Evolutionary conservation across 2,888 invertebrate genomes (phyloP).

Genomic region (Coenonympha glycerion): DNA sequence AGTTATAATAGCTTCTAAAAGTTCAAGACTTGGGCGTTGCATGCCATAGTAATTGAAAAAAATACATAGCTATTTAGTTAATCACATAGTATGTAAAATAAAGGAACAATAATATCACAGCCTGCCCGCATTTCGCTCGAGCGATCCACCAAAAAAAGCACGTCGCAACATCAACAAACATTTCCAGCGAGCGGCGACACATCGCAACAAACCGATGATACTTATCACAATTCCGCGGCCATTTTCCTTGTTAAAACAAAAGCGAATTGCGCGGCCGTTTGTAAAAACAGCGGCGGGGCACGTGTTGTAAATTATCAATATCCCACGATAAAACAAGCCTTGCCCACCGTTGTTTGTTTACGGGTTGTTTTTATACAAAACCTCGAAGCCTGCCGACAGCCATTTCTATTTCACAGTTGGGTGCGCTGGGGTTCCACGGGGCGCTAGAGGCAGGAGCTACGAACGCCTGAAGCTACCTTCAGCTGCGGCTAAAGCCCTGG

Average conservation of each 20-base stretch:
- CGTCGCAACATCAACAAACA: slow-evolving; percentile 5
- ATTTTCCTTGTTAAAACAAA: slow-evolving; percentile 44
- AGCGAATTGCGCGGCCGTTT: slow-evolving; percentile 41
- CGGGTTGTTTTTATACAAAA: slow-evolving; percentile 58
- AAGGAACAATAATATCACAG: neutral
- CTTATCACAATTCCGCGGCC: slow-evolving; percentile 28
- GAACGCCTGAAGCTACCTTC: neutral
- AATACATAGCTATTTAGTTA: neutral
- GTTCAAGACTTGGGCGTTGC: too few species aligned
- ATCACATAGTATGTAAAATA: neutral
- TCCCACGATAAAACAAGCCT: slow-evolving; percentile 73
- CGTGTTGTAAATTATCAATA: slow-evolving; percentile 69
- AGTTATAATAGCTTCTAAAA: too few species aligned
- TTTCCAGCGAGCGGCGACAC: neutral
- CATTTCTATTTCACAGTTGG: slow-evolving; percentile 29
- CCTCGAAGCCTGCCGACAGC: slow-evolving; percentile 5
- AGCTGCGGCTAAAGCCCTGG: neutral
- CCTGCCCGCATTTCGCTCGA: neutral
- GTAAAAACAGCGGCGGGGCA: slow-evolving; percentile 39
- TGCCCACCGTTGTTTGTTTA: slow-evolving; percentile 52
- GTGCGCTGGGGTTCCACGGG: slow-evolving; percentile 16
- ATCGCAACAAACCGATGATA: slow-evolving; percentile 7
- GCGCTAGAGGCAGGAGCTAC: slow-evolving; percentile 3
- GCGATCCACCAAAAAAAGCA: neutral
- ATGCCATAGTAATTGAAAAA: too few species aligned